Base-by-base conservation (phyloP, 2,888 invertebrate species). In the Dione juno region DNA sequence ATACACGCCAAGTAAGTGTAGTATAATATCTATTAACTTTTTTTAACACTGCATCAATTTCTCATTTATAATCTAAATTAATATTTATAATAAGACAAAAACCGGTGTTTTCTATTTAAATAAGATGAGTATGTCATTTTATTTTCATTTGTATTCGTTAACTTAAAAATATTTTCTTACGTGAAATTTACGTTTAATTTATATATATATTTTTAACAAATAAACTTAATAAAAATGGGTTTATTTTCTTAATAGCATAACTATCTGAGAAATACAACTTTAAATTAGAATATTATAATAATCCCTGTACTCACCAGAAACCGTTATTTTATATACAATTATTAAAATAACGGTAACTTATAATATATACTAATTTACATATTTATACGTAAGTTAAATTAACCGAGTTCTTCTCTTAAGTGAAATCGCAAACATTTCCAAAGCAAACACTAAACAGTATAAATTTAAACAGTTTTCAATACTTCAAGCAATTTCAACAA, bases 1-100 rank as follows among this genome's bases (percentile, higher is more conserved):
- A 79, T 87, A 83, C 88, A 85, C 88, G 86, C 84, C 85, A 89
- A 88, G 91, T 90, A 87, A 90, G 90, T 89, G 66, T 69, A 50
- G 19, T 67, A 54, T 68, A 45, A 67, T 66, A 54, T 63, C 72
- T 68, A 3, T 11, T 16, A 16, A 57, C 37, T 57, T 57, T 48
- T 50, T 50, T 3, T 1, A 19, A 50, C 9, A 50, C 6, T 10
- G 1, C 13, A 11, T 19, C 1, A 19, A 13, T 28, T 28, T 28
- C 28, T 28, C 28, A 28, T 28, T 2, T 28, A 28, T 28, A 28
- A 28, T 28, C 6, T 11, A 11, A 19, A 50, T 19, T 1, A 19
- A 35, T 0, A 16, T 64, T 48, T 37, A 14, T 19, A 37, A 13
- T 21, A 14, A 52, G 35, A 19, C 14, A 5, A 8, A 6, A 19